Evolutionary conservation across 2,888 invertebrate species (phyloP), one percentile per base, ranked within the genome.

Genomic region (Cephus nigrinus): DNA sequence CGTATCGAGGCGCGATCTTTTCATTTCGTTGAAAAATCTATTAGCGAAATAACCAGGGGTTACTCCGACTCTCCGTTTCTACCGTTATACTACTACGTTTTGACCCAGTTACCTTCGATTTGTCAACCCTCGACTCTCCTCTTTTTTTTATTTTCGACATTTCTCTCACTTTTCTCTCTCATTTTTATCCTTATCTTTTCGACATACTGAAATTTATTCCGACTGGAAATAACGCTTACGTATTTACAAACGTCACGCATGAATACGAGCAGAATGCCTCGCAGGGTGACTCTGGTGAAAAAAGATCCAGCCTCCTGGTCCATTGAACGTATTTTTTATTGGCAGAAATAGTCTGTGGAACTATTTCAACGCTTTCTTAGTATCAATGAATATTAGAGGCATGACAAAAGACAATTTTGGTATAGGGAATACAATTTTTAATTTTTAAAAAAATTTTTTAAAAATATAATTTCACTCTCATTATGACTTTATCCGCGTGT

Each of bases 11-110:
- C 35, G 74, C 80, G 82, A 87, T 87, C 84, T 86, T 86, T 86
- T 86, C 85, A 84, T 86, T 84, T 77, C 80, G 79, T 75, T 82
- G 85, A 85, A 83, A 86, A 84, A 86, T 84, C 84, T 86, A 86
- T 86, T 86, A 85, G 82, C 83, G 84, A 86, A 86, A 85, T 85
- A 82, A 79, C 73, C 81, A 68, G 71, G 71, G 79, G 78, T 81
- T 80, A 78, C 80, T 72, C 71, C 32, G 68, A 78, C 34, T 75
- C 72, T 73, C 32, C 78, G 55, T 73, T 75, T 40, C 31, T 23
- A 31, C 11, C 31, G 71, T 71, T 71, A 71, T n/a, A 32, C 23
- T 55, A 9, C 55, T 12, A 11, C 33, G 33, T 33, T 74, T 30
- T 11, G 74, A 74, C 74, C 74, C 74, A 74, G 74, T 74, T 74